phyloP scores from a whole-genome alignment of 1,140 invertebrate species.

The Lutraria rhynchaena region DNA sequence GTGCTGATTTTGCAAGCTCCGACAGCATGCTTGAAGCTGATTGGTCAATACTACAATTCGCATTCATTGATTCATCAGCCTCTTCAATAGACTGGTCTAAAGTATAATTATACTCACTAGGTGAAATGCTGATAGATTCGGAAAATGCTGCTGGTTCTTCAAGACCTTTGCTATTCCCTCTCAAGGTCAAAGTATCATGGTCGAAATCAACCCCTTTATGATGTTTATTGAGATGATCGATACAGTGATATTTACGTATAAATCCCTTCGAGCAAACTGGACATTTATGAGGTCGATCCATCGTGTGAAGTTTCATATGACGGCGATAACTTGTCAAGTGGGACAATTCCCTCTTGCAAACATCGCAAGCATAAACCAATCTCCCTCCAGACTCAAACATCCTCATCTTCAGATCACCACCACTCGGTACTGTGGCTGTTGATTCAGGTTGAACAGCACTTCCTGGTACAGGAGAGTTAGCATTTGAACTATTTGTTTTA shows the following conservation, averaged over 20 bases:
- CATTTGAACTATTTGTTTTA: constrained; percentile 8
- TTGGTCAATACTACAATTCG: constrained; percentile 40
- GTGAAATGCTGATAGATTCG: constrained; percentile 46
- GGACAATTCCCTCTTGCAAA: constrained; percentile 54
- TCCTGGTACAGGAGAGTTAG: neutral
- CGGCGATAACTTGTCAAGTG: constrained; percentile 53
- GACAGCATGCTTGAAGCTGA: constrained; percentile 54
- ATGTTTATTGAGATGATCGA: constrained; percentile 57
- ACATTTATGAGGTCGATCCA: constrained; percentile 54
- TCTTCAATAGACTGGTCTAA: constrained; percentile 44
- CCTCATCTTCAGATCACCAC: constrained; percentile 30
- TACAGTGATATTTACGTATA: constrained; percentile 57
- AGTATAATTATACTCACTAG: constrained; percentile 50
- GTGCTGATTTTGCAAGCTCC: constrained; percentile 50
- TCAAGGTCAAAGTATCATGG: constrained; percentile 40
- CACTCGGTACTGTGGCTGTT: neutral
- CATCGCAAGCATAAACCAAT: constrained; percentile 54
- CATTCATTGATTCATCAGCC: constrained; percentile 18
- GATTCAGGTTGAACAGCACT: neutral
- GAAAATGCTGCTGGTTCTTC: constrained; percentile 31
- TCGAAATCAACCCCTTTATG: constrained; percentile 56
- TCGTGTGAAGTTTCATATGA: constrained; percentile 57
- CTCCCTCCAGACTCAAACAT: constrained; percentile 54
- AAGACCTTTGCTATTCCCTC: neutral
- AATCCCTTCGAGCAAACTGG: constrained; percentile 50